Evolutionary conservation across 53 echinoderm and acorn worm genomes (phyloP).

Genomic region (Hippasteria phrygiana): DNA sequence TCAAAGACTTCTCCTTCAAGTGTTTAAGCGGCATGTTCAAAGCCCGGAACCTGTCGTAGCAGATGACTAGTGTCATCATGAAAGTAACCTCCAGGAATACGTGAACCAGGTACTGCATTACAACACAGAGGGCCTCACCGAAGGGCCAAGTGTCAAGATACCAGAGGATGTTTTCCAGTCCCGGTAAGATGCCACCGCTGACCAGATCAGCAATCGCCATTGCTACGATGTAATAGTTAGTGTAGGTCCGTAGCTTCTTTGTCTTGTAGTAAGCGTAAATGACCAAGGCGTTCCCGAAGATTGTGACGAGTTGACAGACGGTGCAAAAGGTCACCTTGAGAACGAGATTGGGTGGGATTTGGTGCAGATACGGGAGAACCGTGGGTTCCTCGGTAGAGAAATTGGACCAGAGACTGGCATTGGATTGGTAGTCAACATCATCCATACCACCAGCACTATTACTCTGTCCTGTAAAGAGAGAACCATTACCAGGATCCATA

Average conservation of each 20-base stretch:
- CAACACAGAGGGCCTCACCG: conserved; percentile 14
- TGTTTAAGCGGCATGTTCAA: conserved; percentile 53
- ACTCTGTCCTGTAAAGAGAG: neutral
- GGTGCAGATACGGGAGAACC: neutral
- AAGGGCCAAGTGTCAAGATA: conserved; percentile 54
- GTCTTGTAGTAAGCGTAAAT: conserved; percentile 47
- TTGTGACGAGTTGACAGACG: neutral
- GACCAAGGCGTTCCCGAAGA: conserved; percentile 53
- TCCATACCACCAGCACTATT: too few relatives aligned
- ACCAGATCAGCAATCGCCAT: conserved; percentile 61
- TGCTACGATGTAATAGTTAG: conserved; percentile 63
- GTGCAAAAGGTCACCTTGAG: neutral
- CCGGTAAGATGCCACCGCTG: conserved; percentile 36
- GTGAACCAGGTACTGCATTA: conserved; percentile 31
- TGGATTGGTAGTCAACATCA: neutral
- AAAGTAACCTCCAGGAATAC: conserved; percentile 55
- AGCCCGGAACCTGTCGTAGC: conserved; percentile 60
- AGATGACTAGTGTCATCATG: conserved; percentile 42
- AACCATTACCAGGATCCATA: neutral
- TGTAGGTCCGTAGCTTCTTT: conserved; percentile 64
- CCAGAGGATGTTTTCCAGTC: neutral
- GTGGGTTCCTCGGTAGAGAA: neutral
- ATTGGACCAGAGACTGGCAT: neutral
- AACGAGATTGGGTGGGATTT: neutral
- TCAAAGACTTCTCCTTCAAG: neutral